These are phyloP conservation scores for Hirtodrosophila duncani DNA, from an alignment of 2,888 invertebrate genomes.

Conservation along the genomic window DNA sequence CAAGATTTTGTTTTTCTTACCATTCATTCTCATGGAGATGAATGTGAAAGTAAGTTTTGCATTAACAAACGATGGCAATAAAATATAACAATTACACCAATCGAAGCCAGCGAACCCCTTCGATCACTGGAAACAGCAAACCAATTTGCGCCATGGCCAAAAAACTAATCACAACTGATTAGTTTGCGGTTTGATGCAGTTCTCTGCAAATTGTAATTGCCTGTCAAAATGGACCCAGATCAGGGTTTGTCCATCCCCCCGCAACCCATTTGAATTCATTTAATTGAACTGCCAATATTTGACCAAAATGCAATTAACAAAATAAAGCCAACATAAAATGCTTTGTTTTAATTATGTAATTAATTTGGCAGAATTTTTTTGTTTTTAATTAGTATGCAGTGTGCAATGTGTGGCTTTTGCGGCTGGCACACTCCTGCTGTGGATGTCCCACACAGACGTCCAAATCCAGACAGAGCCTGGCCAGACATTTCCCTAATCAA, in stretches of 20 bases:
- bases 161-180: constrained; percentile 42
- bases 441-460: constrained; percentile 22
- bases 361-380: constrained; percentile 39
- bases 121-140: too few species aligned
- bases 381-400: constrained; percentile 49
- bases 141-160: constrained; percentile 11
- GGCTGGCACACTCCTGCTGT: constrained; percentile 2
- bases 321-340: constrained; percentile 46
- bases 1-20: too few species aligned
- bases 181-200: constrained; percentile 39
- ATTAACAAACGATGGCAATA: too few species aligned
- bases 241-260: not conserved
- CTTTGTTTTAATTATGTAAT: constrained; percentile 65
- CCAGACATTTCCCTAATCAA: constrained; percentile 72
- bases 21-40: too few species aligned
- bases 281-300: constrained; percentile 77
- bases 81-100: too few species aligned
- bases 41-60: too few species aligned
- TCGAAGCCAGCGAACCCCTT: too few species aligned
- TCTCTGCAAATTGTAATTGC: constrained; percentile 61
- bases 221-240: constrained; percentile 48
- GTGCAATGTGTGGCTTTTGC: constrained; percentile 33
- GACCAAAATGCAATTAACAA: constrained; percentile 76
- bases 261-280: constrained; percentile 69
- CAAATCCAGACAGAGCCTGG: not conserved